Base-by-base conservation (phyloP, 2,888 invertebrate genomes). In the Odontocolon sp. region DNA sequence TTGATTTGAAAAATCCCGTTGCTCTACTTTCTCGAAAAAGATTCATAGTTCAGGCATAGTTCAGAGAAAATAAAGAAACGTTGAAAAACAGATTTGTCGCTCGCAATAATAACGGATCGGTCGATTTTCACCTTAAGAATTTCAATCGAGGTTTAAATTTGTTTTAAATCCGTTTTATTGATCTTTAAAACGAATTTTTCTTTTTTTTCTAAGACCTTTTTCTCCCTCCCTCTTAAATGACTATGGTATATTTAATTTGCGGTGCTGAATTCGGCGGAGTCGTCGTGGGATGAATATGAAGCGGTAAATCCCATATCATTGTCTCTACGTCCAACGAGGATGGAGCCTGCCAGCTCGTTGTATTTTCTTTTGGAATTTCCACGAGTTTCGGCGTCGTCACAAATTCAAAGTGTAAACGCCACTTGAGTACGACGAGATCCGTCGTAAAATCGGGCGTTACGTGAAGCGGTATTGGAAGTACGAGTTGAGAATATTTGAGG, bases 321-420 rank as follows among this genome's bases (percentile, higher is more conserved):
- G 99, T 99, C 91, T 99, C 99, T 72, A 99, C 98, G 8, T 97
- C 95, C 28, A 98, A 92, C 80, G 95, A 94, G 1, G 94, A 91
- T 0, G 98, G 98, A 0, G 97, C 98, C 84, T 95, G 95, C 95
- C 98, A 97, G 14, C 92, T 93, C 11, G 90, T 91, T 68, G 93
- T 92, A 36, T 92, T 93, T 23, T 92, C 91, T 23, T 93, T 92
- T 3, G 93, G 93, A 23, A 93, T 92, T 75, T 93, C 91, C 59
- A 95, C 91, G 66, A 93, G 92, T 85, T 95, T 94, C 2, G 93
- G 92, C 76, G 95, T 95, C 0, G 97, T 97, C 0, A 98, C 99
- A 92, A 99, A 99, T 91, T 99, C 99, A 90, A 99, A 99, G 91
- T 99, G 99, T 26, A 99, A 92, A 54, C 97, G 93, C 99, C 99